A percentile compares a stretch with the other conserved stretches of the same genome.
Evolutionary conservation across 1,140 invertebrate genomes (phyloP).

Genomic region (Drosophila burlai): DNA sequence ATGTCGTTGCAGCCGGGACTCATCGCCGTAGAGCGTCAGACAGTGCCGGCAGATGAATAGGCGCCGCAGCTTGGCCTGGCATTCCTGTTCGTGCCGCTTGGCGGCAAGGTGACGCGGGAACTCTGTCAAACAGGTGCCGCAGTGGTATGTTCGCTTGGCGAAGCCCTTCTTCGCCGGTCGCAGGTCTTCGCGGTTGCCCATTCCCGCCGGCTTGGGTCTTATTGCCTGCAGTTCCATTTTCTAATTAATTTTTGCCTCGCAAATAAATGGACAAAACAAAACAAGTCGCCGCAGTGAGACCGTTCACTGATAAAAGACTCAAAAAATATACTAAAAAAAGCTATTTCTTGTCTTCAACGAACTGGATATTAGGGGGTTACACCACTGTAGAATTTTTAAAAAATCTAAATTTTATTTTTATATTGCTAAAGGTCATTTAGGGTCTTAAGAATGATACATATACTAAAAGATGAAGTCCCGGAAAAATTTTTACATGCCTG

Average conservation of each 20-base stretch:
- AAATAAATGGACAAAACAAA: neutral
- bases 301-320: neutral
- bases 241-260: neutral
- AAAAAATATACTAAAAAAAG: neutral
- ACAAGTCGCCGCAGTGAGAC: neutral
- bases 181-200: neutral
- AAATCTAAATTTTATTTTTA: no score
- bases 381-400: no score
- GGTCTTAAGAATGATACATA: no score
- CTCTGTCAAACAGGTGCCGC: constrained; percentile 42
- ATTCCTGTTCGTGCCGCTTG: constrained; percentile 60
- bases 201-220: constrained; percentile 3
- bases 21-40: constrained; percentile 60
- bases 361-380: neutral
- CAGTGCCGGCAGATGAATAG: constrained; percentile 62
- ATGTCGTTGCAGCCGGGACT: constrained; percentile 46
- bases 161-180: neutral
- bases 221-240: constrained; percentile 16
- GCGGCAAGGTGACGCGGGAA: constrained; percentile 43
- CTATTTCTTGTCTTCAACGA: neutral
- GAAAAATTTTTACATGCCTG: no score
- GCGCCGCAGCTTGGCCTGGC: constrained; percentile 33
- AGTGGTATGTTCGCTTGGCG: constrained; percentile 40
- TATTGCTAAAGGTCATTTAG: no score
- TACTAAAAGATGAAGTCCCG: no score